Evolutionary conservation across 30 jellyfish, hydroid and myxozoan genomes (phyloP), one percentile per base, ranked within the genome.

Genomic region (Aurelia sp.): DNA sequence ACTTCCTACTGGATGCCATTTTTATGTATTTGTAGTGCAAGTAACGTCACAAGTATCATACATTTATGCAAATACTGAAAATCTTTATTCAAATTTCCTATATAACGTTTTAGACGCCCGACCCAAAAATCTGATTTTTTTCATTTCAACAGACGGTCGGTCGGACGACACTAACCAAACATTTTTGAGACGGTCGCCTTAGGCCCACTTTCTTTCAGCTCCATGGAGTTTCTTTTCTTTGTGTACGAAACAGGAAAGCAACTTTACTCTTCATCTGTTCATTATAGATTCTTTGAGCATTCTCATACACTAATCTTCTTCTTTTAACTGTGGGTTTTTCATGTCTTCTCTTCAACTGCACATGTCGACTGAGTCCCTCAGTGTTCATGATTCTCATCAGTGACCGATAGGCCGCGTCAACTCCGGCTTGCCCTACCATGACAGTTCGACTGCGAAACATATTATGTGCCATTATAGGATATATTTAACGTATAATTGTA

Each of bases 301-400:
- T 73, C 76, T 92, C 98, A 67, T 86, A 92, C 64, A 74, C 89
- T 71, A 92, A 78, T 18, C 98, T 44, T 41, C 93, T 81, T 41
- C 97, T 76, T 76, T 92, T 81, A 69, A 92, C 98, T 0, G 98
- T 92, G 53, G 98, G 98, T 76, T 92, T 92, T 58, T 92, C 98
- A 65, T 92, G 82, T 19, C 98, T 79, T 58, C 96, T 74, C 59
- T 81, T 80, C 53, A 92, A 67, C 44, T 92, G 90, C 22, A 92
- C 95, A 33, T 92, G 91, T n/a, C 95, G 59, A 40, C 95, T 40
- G 21, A 81, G 89, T 31, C 98, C 98, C 69, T 92, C 98, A 3
- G 80, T 51, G 68, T 75, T 81, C 90, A 92, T 82, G 51, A 86
- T 75, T 58, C 85, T 91, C 93, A 88, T 83, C 63, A 92, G 38